Conservation (phyloP, 2,888 invertebrate genomes). For the Micropterix aruncella region DNA sequence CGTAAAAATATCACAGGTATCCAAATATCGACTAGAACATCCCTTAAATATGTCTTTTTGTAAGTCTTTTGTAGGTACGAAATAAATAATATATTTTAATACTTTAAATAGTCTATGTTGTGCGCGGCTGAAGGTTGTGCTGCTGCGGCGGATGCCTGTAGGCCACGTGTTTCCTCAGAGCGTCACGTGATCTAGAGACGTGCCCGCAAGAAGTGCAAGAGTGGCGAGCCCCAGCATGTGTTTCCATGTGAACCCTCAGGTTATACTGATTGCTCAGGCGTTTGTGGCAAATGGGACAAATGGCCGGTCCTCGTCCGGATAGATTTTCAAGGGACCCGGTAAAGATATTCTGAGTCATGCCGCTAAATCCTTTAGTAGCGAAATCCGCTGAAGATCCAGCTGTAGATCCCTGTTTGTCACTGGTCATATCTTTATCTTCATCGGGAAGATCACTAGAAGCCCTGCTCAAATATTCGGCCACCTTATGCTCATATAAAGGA, state of each 20-base stretch:
- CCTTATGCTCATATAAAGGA: neutral
- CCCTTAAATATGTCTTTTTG: no score
- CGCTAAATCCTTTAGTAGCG: no score
- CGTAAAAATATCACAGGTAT: no score
- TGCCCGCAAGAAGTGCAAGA: slow-evolving; percentile 79
- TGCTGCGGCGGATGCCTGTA: slow-evolving; percentile 55
- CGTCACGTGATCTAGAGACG: slow-evolving; percentile 77
- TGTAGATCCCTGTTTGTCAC: no score
- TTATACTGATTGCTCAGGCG: slow-evolving; percentile 85
- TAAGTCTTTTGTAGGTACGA: no score
- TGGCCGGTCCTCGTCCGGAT: slow-evolving; percentile 19
- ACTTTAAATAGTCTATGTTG: no score
- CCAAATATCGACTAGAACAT: no score
- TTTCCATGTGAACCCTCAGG: slow-evolving; percentile 79
- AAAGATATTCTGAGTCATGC: no score
- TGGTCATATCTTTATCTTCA: no score
- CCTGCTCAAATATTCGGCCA: neutral
- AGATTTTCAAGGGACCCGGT: neutral
- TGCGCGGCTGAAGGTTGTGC: neutral
- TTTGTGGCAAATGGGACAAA: slow-evolving; percentile 76
- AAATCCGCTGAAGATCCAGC: no score
- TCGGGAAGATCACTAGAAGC: no score
- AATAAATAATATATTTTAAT: no score
- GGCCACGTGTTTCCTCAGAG: slow-evolving; percentile 76
- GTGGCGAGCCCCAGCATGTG: slow-evolving; percentile 78